A percentile compares a stretch with the other conserved stretches of the same genome.
Conservation (phyloP, 2,797 vertebrate genomes). For the Apogon talboti region DNA sequence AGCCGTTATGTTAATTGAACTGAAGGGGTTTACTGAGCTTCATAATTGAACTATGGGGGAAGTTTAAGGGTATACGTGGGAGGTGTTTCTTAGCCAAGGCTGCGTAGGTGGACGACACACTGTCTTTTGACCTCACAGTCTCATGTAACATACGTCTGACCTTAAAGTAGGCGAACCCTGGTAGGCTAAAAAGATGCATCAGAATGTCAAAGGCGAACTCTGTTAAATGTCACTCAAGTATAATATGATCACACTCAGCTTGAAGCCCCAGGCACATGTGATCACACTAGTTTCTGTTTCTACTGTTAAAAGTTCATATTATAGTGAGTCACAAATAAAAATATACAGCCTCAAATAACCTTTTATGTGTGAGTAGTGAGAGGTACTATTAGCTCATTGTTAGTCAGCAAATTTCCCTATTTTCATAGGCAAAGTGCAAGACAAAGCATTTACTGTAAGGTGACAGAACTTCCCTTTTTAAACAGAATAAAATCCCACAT, state of each 20-base stretch:
- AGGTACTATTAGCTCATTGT: background rate
- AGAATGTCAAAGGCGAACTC: conserved; percentile 37
- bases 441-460: conserved; percentile 35
- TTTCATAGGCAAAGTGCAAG: background rate
- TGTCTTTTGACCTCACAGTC: conserved; percentile 37
- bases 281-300: accelerated
- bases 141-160: background rate
- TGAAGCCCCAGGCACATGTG: background rate
- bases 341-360: background rate
- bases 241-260: background rate
- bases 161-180: background rate
- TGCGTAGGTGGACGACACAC: conserved; percentile 25
- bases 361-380: too few relatives aligned
- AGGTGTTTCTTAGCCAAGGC: conserved; percentile 45
- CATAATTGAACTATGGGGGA: conserved; percentile 6
- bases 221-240: conserved; percentile 32
- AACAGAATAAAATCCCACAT: background rate
- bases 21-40: conserved; percentile 42
- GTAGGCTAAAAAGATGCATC: background rate
- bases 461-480: conserved; percentile 23
- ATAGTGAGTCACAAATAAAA: background rate
- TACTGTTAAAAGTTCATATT: background rate
- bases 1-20: conserved; percentile 54
- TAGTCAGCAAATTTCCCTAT: conserved; percentile 22
- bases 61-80: conserved; percentile 56